Conservation (phyloP, 2,797 vertebrate genomes). For the Anomalospiza imberbis region DNA sequence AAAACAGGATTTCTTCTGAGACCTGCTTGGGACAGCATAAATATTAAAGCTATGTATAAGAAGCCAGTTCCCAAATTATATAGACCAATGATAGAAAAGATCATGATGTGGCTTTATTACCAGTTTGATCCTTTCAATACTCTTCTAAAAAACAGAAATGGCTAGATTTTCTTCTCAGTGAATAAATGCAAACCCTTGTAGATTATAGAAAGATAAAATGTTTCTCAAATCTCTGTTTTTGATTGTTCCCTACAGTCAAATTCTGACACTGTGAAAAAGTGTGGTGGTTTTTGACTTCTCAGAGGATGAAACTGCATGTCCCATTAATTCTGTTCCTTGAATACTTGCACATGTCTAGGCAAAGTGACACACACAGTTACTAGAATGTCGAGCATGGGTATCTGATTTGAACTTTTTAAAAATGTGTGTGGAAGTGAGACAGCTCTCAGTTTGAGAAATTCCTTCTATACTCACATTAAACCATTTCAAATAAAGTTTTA, state of each 20-base stretch:
- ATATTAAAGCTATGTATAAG: not conserved
- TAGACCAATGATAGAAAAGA: not conserved
- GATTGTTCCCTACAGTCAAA: not conserved
- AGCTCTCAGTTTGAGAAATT: not conserved
- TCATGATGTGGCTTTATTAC: not conserved
- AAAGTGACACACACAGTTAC: not conserved
- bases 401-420: not conserved
- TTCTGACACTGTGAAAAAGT: not conserved
- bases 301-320: not conserved
- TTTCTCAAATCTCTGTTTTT: not conserved
- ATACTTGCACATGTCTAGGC: not conserved
- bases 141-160: not conserved
- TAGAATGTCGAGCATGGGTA: not conserved
- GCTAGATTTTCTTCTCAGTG: not conserved
- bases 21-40: not conserved
- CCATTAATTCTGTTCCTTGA: not conserved
- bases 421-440: not conserved
- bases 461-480: not conserved
- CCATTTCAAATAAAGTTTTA: not conserved
- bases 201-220: not conserved
- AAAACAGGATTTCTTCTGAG: not conserved
- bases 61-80: not conserved
- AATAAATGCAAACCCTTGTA: not conserved
- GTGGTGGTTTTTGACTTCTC: not conserved
- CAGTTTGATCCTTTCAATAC: not conserved